Evolutionary conservation across 2,888 invertebrate species (phyloP), one percentile per base, ranked within the genome.

Genomic region (Pelosia muscerda): DNA sequence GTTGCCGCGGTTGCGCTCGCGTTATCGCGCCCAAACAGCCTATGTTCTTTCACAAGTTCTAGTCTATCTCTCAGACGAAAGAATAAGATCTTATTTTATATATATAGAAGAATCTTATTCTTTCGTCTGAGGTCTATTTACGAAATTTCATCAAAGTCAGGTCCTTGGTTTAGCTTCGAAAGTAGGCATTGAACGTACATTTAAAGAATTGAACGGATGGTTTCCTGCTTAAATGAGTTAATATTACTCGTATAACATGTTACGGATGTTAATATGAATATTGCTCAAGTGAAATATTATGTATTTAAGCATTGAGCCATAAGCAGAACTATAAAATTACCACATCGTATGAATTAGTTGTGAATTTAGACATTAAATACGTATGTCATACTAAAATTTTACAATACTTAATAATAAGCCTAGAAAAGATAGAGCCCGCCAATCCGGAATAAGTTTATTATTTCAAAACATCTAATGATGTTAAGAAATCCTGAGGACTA

Each of bases 241-340:
- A 42, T 19, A 3, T 42, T 42, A 42, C n/a, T n/a, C 13, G 42
- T 42, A 42, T 19, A 6, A 42, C 42, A 42, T 42, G 42, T n/a
- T 49, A 38, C 49, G 9, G 49, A 49, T n/a, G 49, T 49, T 71
- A 71, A 76, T 71, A 58, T 67, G 68, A 63, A 68, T 65, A 78
- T 78, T 77, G 70, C 76, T 59, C 66, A 72, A 49, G 62, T 66
- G 55, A 60, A 25, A 25, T 59, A 64, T 62, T 62, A 60, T 38
- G 25, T 42, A 54, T 49, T 49, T 19, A n/a, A 13, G 9, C 15
- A 26, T 23, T 19, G n/a, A 25, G 19, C 11, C 3, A 59, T 15
- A 38, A 38, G 15, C 15, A 15, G 15, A 23, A 58, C 57, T n/a
- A 42, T 42, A 42, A 42, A 19, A 19, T 42, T 42, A 42, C 6